Conservation (phyloP, 2,888 invertebrate species). For the Suillia variegata region DNA sequence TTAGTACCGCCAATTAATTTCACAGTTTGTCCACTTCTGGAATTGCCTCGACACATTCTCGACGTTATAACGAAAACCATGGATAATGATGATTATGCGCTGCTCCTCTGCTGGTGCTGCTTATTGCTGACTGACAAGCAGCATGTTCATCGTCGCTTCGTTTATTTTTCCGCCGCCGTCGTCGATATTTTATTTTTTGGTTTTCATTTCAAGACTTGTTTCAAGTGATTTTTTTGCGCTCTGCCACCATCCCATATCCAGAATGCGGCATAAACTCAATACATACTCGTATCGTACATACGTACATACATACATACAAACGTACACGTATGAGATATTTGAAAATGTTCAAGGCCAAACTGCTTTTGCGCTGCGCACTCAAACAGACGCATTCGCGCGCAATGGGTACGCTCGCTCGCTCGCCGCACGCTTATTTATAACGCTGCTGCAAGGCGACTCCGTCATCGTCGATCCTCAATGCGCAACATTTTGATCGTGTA, state of each 20-base stretch:
- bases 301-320: too few species aligned
- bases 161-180: background rate
- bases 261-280: slow-evolving; percentile 38
- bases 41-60: slow-evolving; percentile 10
- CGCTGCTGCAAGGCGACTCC: background rate
- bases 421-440: slow-evolving; percentile 1
- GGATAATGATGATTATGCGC: slow-evolving; percentile 13
- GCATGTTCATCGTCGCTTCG: background rate
- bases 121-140: too few species aligned
- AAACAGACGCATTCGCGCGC: background rate
- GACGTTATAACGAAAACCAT: slow-evolving; percentile 15
- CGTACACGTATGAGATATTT: slow-evolving; percentile 29
- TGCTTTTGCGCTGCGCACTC: slow-evolving; percentile 6
- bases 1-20: too few species aligned
- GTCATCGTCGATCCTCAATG: slow-evolving; percentile 2
- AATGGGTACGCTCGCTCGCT: too few species aligned
- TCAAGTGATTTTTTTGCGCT: background rate
- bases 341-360: slow-evolving; percentile 33
- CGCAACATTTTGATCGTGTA: slow-evolving; percentile 11
- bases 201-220: background rate
- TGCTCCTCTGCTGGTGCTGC: background rate
- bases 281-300: too few species aligned
- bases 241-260: slow-evolving; percentile 27
- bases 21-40: slow-evolving; percentile 1
- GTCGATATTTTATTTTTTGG: too few species aligned